phyloP scores from a whole-genome alignment of 37 sponge, comb jelly and placozoan species.

The Halichondria panicea region DNA sequence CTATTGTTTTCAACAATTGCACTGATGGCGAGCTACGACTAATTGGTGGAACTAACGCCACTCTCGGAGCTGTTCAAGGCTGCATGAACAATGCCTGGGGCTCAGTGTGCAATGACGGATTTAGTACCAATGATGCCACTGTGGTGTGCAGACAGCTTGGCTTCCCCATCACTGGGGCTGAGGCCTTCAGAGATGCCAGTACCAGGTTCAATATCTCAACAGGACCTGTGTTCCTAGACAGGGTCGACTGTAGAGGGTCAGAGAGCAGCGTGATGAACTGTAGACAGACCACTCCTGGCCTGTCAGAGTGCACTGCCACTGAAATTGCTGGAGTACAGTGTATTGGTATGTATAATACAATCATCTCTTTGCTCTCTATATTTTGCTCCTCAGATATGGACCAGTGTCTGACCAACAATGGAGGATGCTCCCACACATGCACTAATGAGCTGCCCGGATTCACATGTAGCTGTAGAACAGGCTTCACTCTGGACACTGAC shows the following conservation, averaged over 20 bases:
- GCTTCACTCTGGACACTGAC: background rate
- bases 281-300: background rate
- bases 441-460: background rate
- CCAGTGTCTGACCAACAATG: background rate
- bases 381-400: background rate
- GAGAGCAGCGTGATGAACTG: conserved; percentile 9
- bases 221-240: conserved; percentile 28
- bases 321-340: conserved; percentile 32
- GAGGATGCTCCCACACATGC: background rate
- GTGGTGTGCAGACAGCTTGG: conserved; percentile 37
- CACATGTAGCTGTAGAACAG: background rate
- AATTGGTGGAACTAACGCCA: conserved; percentile 6
- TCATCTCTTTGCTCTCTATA: background rate
- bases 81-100: conserved; percentile 46
- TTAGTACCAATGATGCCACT: conserved; percentile 18
- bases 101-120: conserved; percentile 18
- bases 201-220: too few relatives aligned
- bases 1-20: too few relatives aligned
- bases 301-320: conserved; percentile 13
- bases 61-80: conserved; percentile 25
- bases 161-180: conserved; percentile 7
- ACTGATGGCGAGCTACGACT: conserved; percentile 30
- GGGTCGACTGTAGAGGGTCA: conserved; percentile 2
- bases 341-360: conserved; percentile 5
- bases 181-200: too few relatives aligned